Percentiles rank a stretch among this genome's conserved stretches.
phyloP scores from a whole-genome alignment of 2,888 invertebrate species.

The Dichetophora obliterata region DNA sequence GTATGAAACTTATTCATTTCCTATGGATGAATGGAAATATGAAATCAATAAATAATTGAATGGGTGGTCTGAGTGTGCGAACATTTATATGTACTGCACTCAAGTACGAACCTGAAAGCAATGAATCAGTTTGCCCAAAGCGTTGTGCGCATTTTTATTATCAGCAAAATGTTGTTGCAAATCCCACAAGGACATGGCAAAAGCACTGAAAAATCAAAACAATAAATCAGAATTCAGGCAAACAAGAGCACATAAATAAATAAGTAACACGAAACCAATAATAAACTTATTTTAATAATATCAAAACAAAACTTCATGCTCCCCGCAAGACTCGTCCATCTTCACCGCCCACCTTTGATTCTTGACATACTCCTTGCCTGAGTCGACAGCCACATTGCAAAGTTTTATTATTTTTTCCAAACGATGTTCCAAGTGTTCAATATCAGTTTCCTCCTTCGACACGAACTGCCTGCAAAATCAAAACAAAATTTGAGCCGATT shows the following conservation, averaged over 20 bases:
- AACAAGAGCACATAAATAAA: not conserved
- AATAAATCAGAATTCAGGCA: not conserved
- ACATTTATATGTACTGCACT: not conserved
- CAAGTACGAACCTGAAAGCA: constrained; percentile 75
- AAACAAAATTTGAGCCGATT: not conserved
- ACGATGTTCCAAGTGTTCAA: constrained; percentile 89
- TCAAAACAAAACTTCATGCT: no score
- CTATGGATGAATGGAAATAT: constrained; percentile 68
- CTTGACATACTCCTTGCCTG: constrained; percentile 91
- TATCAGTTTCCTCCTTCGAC: constrained; percentile 87
- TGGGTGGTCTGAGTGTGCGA: not conserved
- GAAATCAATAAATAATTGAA: constrained; percentile 33
- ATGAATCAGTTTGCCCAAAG: constrained; percentile 80
- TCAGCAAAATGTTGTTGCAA: constrained; percentile 88
- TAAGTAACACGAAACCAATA: constrained; percentile 15
- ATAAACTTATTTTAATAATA: not conserved
- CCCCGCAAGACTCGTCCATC: no score
- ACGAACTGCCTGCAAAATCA: constrained; percentile 78
- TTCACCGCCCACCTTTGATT: constrained; percentile 82
- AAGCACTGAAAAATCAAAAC: constrained; percentile 73
- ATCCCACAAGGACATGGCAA: constrained; percentile 91
- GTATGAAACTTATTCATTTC: constrained; percentile 96
- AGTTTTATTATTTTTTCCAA: constrained; percentile 92
- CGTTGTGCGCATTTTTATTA: constrained; percentile 85
- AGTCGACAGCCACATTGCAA: constrained; percentile 90